Evolutionary conservation across 2,888 invertebrate genomes (phyloP).

Genomic region (Diloba caeruleocephala): DNA sequence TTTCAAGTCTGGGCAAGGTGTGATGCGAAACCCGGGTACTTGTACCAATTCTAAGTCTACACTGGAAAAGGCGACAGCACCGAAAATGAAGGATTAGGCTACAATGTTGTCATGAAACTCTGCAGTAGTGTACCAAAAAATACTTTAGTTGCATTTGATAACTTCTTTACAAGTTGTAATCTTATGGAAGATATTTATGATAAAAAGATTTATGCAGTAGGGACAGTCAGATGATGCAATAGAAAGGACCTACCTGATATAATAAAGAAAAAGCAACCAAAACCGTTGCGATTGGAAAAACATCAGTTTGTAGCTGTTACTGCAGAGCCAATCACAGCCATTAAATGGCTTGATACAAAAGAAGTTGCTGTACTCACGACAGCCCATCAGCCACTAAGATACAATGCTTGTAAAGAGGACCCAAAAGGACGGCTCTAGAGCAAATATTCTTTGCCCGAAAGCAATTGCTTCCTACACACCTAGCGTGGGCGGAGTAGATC

Average conservation of each 20-base stretch:
- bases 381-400: background rate
- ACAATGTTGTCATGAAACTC: conserved; percentile 47
- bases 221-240: conserved; percentile 6
- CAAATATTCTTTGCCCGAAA: conserved; percentile 1
- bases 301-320: background rate
- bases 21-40: background rate
- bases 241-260: background rate
- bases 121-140: conserved; percentile 43
- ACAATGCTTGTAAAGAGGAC: conserved; percentile 11
- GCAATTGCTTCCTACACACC: no score
- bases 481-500: no score
- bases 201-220: conserved; percentile 6
- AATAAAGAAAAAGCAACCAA: background rate
- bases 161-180: conserved; percentile 56
- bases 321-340: background rate
- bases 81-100: conserved; percentile 34
- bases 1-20: conserved; percentile 5
- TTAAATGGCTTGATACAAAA: background rate
- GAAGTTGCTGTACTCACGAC: background rate
- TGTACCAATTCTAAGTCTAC: conserved; percentile 4
- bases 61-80: conserved; percentile 2
- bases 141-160: conserved; percentile 59
- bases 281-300: background rate
- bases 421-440: conserved; percentile 10
- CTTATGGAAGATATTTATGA: conserved; percentile 36